These are phyloP conservation scores for Eristalis pertinax DNA, from an alignment of 2,888 invertebrate species.

Conservation along the genomic window DNA sequence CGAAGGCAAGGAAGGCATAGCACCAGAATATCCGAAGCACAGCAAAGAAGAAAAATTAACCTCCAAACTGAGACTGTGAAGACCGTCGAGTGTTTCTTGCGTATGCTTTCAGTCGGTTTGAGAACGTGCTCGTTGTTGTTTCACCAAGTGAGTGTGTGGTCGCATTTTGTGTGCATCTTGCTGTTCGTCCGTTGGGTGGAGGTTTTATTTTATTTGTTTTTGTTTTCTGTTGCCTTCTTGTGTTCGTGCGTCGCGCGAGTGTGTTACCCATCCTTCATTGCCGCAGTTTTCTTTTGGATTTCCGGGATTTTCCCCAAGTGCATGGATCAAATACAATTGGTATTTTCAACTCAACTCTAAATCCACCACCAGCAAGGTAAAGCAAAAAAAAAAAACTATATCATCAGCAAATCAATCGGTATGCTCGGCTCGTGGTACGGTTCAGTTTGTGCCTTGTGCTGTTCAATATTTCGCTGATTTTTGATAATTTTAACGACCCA, in stretches of 20 bases:
- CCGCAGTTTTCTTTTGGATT: no score
- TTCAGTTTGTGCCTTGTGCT: neutral
- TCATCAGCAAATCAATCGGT: neutral
- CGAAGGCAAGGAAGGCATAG: neutral
- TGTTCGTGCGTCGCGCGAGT: neutral
- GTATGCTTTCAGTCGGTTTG: constrained; percentile 59
- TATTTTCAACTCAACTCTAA: constrained; percentile 29
- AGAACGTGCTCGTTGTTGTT: constrained; percentile 66
- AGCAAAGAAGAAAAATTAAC: constrained; percentile 44
- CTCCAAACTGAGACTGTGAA: constrained; percentile 58
- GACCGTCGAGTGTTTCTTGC: constrained; percentile 65
- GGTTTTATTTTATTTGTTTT: neutral
- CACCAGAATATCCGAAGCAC: constrained; percentile 5
- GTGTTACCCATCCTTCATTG: neutral
- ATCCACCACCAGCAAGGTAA: constrained; percentile 50
- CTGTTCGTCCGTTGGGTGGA: constrained; percentile 29
- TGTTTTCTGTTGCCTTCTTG: neutral
- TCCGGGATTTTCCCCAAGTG: constrained; percentile 19
- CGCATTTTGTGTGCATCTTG: constrained; percentile 7
- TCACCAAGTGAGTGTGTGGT: constrained; percentile 34
- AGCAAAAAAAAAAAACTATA: neutral
- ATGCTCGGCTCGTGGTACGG: neutral
- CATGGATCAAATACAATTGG: constrained; percentile 37
- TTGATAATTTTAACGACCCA: neutral
- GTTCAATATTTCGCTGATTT: neutral